A percentile compares a stretch with the other conserved stretches of the same genome.
These are phyloP conservation scores for Eupithecia pulchellata DNA, from an alignment of 2,888 invertebrate species.

Conservation along the genomic window DNA sequence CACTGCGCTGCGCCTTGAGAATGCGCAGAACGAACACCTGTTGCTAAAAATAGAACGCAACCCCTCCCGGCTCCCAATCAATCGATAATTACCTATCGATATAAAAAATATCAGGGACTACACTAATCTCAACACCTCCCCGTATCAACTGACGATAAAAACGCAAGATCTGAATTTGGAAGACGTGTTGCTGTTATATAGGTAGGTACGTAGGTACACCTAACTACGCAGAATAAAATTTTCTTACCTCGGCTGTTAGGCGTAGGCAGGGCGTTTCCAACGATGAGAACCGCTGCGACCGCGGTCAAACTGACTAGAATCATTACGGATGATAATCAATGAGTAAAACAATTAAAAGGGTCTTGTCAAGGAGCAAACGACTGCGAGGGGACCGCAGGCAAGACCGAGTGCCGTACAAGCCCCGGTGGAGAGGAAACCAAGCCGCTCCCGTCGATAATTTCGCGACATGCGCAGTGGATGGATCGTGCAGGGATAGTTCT, in stretches of 20 bases:
- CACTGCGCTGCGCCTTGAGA: slow-evolving; percentile 62
- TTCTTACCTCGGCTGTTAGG: slow-evolving; percentile 77
- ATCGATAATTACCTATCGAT: slow-evolving; percentile 66
- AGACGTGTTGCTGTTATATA: neutral
- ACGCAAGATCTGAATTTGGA: neutral
- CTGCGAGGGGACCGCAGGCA: slow-evolving; percentile 67
- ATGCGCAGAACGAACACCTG: slow-evolving; percentile 72
- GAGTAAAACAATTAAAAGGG: slow-evolving; percentile 45
- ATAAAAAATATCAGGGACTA: slow-evolving; percentile 21
- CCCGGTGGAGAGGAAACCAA: slow-evolving; percentile 66
- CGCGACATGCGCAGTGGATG: slow-evolving; percentile 81
- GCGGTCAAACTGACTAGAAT: slow-evolving; percentile 75
- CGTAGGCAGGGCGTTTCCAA: slow-evolving; percentile 71
- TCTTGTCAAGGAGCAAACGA: slow-evolving; percentile 53
- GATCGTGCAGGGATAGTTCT: slow-evolving; percentile 64
- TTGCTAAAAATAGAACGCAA: slow-evolving; percentile 80
- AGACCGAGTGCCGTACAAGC: slow-evolving; percentile 72
- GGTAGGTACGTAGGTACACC: slow-evolving; percentile 7
- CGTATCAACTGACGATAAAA: neutral
- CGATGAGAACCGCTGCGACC: slow-evolving; percentile 73
- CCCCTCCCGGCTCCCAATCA: slow-evolving; percentile 49
- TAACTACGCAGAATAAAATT: slow-evolving; percentile 8
- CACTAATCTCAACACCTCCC: slow-evolving; percentile 6
- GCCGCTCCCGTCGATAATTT: slow-evolving; percentile 79
- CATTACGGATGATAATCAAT: slow-evolving; percentile 55